These are phyloP conservation scores for Loxodonta africana DNA, from an alignment of 2,113 vertebrate species.

Conservation along the genomic window DNA sequence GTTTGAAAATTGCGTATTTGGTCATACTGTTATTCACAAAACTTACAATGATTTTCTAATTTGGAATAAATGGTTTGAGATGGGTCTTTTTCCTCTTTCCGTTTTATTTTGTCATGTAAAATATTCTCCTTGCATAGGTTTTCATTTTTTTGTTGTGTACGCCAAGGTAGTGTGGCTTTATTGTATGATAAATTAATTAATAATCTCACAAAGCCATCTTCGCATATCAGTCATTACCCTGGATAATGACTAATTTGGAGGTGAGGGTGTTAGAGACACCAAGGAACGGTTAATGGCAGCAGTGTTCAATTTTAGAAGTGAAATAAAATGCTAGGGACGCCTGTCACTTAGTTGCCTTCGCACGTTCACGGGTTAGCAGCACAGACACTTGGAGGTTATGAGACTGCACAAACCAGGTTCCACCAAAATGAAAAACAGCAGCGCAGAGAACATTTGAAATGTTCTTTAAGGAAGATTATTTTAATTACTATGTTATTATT, in stretches of 20 bases:
- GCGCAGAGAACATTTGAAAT: background rate
- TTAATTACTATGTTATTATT: background rate
- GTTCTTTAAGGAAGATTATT: background rate
- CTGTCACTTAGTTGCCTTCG: slow-evolving; percentile 78
- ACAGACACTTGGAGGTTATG: background rate
- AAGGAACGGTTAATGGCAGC: background rate
- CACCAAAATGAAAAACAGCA: slow-evolving; percentile 40
- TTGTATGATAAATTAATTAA: slow-evolving; percentile 75
- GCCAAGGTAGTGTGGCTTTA: slow-evolving; percentile 66
- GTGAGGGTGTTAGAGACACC: slow-evolving; percentile 62
- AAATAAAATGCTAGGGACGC: slow-evolving; percentile 71
- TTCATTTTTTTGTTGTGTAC: slow-evolving; percentile 35
- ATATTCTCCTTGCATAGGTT: background rate
- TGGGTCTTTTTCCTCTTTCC: background rate
- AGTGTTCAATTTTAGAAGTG: slow-evolving; percentile 69
- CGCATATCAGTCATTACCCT: slow-evolving; percentile 49
- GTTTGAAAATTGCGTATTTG: slow-evolving; percentile 26
- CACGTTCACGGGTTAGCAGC: background rate
- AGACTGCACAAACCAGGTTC: background rate
- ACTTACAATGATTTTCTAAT: background rate
- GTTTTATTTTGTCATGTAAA: background rate
- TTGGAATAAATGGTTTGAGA: background rate
- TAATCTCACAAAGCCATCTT: slow-evolving; percentile 73
- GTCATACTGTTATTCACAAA: background rate
- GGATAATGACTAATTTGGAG: slow-evolving; percentile 61